A percentile compares a stretch with the other conserved stretches of the same genome.
Evolutionary conservation across 2,888 invertebrate species (phyloP).

Genomic region (Ligdia adustata): DNA sequence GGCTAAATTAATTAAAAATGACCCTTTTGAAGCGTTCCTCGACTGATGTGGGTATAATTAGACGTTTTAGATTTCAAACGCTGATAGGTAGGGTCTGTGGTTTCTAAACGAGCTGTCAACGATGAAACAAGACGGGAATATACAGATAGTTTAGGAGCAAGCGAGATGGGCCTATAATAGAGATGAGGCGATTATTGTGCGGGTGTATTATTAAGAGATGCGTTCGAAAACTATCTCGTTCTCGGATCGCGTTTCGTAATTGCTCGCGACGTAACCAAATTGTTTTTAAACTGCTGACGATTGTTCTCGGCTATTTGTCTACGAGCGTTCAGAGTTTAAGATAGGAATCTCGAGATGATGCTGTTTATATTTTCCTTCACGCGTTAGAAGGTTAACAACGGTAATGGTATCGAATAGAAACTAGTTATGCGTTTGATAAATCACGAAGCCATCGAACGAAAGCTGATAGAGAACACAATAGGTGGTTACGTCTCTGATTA

Average conservation of each 20-base stretch:
- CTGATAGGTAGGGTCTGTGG: conserved; percentile 67
- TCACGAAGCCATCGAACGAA: conserved; percentile 26
- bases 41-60: conserved; percentile 83
- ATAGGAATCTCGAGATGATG: conserved; percentile 62
- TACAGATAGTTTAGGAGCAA: conserved; percentile 34
- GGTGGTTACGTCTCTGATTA: conserved; percentile 20
- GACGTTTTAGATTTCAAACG: conserved; percentile 75
- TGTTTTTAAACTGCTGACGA: conserved; percentile 79
- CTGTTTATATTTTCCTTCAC: conserved; percentile 66
- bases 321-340: conserved; percentile 64
- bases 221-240: conserved; percentile 69
- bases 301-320: conserved; percentile 83
- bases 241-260: conserved; percentile 75
- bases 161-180: conserved; percentile 51
- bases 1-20: conserved; percentile 81
- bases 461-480: conserved; percentile 26
- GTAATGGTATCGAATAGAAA: conserved; percentile 32
- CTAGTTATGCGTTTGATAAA: conserved; percentile 32
- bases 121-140: conserved; percentile 50
- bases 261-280: conserved; percentile 76
- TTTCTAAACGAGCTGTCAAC: conserved; percentile 75
- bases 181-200: conserved; percentile 67
- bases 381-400: conserved; percentile 46
- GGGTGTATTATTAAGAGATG: conserved; percentile 80
- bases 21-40: conserved; percentile 72